Conservation (phyloP, 1,140 invertebrate species). For the Brachionus rotundiformis region DNA sequence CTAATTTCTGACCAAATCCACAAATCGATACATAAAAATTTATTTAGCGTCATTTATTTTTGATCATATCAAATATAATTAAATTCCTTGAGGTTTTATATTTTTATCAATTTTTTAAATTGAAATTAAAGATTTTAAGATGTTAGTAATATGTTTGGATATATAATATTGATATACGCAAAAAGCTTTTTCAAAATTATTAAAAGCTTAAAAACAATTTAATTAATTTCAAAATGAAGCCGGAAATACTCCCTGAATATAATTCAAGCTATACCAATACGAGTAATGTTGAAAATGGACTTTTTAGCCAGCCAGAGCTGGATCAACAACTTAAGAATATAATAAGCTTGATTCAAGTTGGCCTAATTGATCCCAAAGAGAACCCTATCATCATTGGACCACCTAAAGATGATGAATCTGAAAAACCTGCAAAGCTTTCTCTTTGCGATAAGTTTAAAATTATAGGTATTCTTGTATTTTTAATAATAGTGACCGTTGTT, state of each 20-base stretch:
- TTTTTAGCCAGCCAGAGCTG: conserved; percentile 16
- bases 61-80: neutral
- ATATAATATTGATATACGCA: neutral
- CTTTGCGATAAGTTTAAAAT: conserved; percentile 37
- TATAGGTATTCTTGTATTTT: conserved; percentile 23
- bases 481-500: conserved; percentile 35
- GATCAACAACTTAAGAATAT: conserved; percentile 37
- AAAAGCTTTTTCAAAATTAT: neutral
- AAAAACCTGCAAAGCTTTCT: conserved; percentile 3
- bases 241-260: conserved; percentile 22
- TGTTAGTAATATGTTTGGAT: conserved; percentile 7
- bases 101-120: neutral
- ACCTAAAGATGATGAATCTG: neutral
- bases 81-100: neutral
- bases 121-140: neutral
- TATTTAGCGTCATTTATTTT: neutral
- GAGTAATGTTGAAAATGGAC: conserved; percentile 32
- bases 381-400: conserved; percentile 15
- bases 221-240: neutral
- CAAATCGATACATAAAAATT: neutral
- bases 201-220: neutral
- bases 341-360: conserved; percentile 35
- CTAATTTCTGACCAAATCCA: neutral
- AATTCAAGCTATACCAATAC: conserved; percentile 32
- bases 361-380: conserved; percentile 33